Percentiles rank a stretch among this genome's conserved stretches.
Conservation (phyloP, 2,888 invertebrate genomes). For the Trachelus stipa region DNA sequence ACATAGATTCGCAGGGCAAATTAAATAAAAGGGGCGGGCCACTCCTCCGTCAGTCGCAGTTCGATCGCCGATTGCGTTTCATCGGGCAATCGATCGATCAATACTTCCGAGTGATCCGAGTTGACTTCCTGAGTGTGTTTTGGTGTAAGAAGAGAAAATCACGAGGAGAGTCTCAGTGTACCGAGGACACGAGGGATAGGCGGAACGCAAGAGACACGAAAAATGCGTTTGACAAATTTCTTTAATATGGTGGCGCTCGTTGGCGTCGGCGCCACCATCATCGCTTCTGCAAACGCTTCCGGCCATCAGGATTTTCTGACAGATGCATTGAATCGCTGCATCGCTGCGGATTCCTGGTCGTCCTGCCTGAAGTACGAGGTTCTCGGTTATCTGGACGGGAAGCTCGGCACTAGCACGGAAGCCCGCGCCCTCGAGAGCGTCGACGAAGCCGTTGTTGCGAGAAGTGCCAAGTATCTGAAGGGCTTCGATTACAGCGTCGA, state of each 20-base stretch:
- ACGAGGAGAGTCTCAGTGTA: too few species aligned
- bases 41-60: conserved; percentile 66
- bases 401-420: conserved; percentile 69
- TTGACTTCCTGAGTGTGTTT: too few species aligned
- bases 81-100: conserved; percentile 42
- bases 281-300: conserved; percentile 69
- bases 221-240: too few species aligned
- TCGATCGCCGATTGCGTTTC: conserved; percentile 63
- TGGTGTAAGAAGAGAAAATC: too few species aligned
- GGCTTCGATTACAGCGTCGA: conserved; percentile 81
- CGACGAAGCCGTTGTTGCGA: conserved; percentile 81
- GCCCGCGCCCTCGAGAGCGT: conserved; percentile 57
- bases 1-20: conserved; percentile 64
- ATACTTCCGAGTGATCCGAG: background rate
- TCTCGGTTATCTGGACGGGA: conserved; percentile 79
- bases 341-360: conserved; percentile 75
- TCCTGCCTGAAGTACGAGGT: conserved; percentile 83
- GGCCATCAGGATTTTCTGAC: conserved; percentile 54
- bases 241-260: conserved; percentile 51
- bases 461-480: conserved; percentile 77
- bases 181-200: too few species aligned
- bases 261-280: conserved; percentile 75
- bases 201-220: too few species aligned
- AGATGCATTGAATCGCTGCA: conserved; percentile 75
- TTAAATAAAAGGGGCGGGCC: conserved; percentile 67